Conservation (phyloP, 2,888 invertebrate genomes). For the Polia nebulosa region DNA sequence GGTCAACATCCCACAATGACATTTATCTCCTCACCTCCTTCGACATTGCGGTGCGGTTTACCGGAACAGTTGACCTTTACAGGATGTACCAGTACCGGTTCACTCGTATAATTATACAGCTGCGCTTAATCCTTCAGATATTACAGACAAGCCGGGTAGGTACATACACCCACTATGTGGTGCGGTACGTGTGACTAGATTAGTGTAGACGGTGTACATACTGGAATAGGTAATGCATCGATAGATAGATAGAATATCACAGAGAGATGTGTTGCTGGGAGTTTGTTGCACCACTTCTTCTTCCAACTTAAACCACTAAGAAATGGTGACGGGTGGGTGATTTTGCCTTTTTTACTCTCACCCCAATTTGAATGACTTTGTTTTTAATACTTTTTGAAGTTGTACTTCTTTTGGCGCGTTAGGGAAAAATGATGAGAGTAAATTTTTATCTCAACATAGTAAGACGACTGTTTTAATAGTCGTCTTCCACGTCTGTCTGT, state of each 20-base stretch:
- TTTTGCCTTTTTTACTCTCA: no score
- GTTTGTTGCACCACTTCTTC: no score
- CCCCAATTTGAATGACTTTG: no score
- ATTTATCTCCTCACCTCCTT: conserved; percentile 25
- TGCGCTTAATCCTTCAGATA: conserved; percentile 28
- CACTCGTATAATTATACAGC: conserved; percentile 12
- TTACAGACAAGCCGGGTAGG: conserved; percentile 28
- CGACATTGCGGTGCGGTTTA: conserved; percentile 23
- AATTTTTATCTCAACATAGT: no score
- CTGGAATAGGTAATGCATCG: neutral
- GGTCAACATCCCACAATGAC: conserved; percentile 8
- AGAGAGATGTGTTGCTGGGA: no score
- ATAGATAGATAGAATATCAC: neutral
- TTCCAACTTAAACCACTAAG: no score
- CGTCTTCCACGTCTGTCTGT: no score
- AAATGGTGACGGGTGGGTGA: no score
- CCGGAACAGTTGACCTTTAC: conserved; percentile 22
- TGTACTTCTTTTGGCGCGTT: no score
- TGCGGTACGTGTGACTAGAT: conserved; percentile 3
- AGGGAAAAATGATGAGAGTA: no score
- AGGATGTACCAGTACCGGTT: conserved; percentile 3
- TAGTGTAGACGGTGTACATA: conserved; percentile 5
- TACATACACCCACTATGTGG: neutral
- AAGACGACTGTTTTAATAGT: no score
- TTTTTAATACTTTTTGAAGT: no score